phyloP scores from a whole-genome alignment of 2,113 vertebrate genomes.

The Numenius arquata region DNA sequence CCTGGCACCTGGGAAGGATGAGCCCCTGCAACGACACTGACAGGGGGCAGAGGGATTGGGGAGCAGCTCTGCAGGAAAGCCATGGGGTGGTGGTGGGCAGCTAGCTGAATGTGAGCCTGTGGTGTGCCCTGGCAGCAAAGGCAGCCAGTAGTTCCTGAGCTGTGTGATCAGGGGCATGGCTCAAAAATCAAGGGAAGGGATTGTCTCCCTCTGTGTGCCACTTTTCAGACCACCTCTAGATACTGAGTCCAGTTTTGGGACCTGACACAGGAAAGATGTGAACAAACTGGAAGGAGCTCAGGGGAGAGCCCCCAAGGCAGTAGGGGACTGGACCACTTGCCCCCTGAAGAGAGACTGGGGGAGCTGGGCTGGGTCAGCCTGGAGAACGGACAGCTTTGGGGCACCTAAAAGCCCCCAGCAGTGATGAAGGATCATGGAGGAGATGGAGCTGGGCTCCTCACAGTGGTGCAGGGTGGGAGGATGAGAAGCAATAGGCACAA shows the following conservation, averaged over 20 bases:
- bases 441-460: background rate
- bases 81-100: background rate
- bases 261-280: background rate
- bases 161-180: background rate
- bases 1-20: background rate
- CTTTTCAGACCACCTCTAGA: background rate
- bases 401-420: background rate
- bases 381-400: background rate
- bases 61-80: background rate
- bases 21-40: rapidly evolving
- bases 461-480: background rate
- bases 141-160: background rate
- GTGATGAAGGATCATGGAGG: rapidly evolving
- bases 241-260: background rate
- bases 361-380: background rate
- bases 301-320: too few species aligned
- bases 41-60: background rate
- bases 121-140: background rate
- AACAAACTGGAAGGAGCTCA: background rate
- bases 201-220: background rate
- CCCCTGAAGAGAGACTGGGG: background rate
- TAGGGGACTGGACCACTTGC: background rate
- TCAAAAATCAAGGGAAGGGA: background rate
- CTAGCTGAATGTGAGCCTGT: background rate
- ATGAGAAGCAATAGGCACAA: background rate